Percentiles rank a stretch among this genome's conserved stretches.
Conservation (phyloP, 2,888 invertebrate genomes). For the Drosophila rubida region DNA sequence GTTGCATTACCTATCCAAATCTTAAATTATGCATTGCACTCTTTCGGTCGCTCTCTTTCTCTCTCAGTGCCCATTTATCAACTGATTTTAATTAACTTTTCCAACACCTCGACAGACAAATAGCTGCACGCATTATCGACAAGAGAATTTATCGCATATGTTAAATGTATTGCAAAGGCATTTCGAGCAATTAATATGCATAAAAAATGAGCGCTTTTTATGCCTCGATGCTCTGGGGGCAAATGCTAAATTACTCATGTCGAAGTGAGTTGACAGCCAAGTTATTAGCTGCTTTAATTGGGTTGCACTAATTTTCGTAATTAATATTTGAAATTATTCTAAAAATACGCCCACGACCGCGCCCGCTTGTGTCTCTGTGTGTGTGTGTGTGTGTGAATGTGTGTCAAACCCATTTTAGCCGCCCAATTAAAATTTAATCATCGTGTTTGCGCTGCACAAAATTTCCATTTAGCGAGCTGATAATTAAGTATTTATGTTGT, state of each 20-base stretch:
- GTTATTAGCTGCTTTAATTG: conserved; percentile 15
- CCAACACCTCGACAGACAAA: not conserved
- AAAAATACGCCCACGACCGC: not conserved
- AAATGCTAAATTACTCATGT: not conserved
- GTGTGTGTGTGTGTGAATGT: not conserved
- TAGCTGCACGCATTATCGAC: not conserved
- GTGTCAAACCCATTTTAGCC: not conserved
- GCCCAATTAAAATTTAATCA: conserved; percentile 7
- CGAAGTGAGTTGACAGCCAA: not conserved
- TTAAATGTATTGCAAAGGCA: not conserved
- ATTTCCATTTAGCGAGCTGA: not conserved
- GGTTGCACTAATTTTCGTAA: conserved; percentile 4
- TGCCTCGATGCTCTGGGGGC: not conserved
- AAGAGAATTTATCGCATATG: not conserved
- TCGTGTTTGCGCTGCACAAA: not conserved
- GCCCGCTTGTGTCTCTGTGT: too few species aligned
- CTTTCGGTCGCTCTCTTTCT: not conserved
- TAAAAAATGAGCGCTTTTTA: not conserved
- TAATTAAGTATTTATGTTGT: not conserved
- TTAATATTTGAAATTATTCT: conserved; percentile 7
- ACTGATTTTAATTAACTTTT: not conserved
- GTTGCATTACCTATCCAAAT: not conserved
- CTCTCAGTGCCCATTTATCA: not conserved
- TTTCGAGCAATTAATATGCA: conserved; percentile 10
- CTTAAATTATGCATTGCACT: not conserved